These are phyloP conservation scores for Calcarius lapponicus DNA, from an alignment of 2,797 vertebrate species.

Conservation along the genomic window DNA sequence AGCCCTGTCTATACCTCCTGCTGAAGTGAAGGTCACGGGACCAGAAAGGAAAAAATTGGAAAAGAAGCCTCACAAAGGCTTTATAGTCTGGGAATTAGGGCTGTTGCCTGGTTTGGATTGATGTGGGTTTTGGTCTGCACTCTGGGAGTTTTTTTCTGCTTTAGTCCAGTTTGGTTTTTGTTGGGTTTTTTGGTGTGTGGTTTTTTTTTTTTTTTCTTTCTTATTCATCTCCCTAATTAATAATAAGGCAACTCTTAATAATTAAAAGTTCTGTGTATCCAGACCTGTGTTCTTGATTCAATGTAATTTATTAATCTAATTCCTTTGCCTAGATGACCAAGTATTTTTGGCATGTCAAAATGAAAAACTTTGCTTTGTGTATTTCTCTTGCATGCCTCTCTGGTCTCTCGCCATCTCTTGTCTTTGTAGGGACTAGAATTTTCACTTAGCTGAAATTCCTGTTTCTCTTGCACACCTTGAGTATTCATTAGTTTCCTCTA, in stretches of 20 bases:
- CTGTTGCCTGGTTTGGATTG: not conserved
- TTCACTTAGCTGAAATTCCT: constrained; percentile 60
- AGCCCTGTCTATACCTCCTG: not conserved
- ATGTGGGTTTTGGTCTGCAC: not conserved
- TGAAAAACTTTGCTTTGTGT: not conserved
- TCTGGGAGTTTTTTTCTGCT: not conserved
- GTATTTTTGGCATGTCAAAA: constrained; percentile 7
- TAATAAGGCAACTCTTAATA: not conserved
- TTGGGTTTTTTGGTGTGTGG: too few relatives aligned
- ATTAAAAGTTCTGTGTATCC: not conserved
- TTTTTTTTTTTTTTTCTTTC: not conserved
- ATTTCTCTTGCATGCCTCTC: not conserved
- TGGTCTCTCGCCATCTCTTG: not conserved
- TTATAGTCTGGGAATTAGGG: not conserved
- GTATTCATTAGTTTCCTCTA: constrained; percentile 49
- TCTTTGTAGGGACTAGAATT: constrained; percentile 27
- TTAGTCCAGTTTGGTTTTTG: not conserved
- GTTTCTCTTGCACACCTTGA: constrained; percentile 42
- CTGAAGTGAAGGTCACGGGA: not conserved
- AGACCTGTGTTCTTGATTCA: not conserved
- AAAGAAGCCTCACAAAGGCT: not conserved
- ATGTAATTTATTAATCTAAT: not conserved
- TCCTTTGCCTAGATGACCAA: not conserved
- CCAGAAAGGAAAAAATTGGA: not conserved
- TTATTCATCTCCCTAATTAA: not conserved